phyloP scores from a whole-genome alignment of 37 sponge, comb jelly and placozoan species.

The Geodia barretti region DNA sequence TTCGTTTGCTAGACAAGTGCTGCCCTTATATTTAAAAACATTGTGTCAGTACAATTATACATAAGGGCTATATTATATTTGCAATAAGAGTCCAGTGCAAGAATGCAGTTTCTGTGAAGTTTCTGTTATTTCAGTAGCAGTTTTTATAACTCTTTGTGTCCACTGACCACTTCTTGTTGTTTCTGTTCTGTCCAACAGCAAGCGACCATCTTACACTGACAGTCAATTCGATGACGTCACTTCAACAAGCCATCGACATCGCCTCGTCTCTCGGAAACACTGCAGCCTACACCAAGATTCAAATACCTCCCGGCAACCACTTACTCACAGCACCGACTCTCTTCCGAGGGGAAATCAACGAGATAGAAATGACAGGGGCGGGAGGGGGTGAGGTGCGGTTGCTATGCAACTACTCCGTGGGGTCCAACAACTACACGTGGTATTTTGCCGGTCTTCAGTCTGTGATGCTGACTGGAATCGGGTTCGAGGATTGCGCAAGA shows the following conservation, averaged over 20 bases:
- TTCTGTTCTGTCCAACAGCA: too few relatives aligned
- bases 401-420: background rate
- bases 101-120: too few relatives aligned
- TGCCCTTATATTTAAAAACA: too few relatives aligned
- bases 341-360: background rate
- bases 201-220: too few relatives aligned
- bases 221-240: background rate
- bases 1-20: too few relatives aligned
- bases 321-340: background rate
- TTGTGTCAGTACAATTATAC: too few relatives aligned
- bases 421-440: constrained; percentile 20
- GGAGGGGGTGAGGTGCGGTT: background rate
- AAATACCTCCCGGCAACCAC: background rate
- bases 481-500: constrained; percentile 20
- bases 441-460: constrained; percentile 15
- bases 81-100: too few relatives aligned
- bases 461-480: constrained; percentile 2
- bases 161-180: too few relatives aligned
- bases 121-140: too few relatives aligned
- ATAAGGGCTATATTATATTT: too few relatives aligned
- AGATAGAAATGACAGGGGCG: too few relatives aligned
- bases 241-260: background rate
- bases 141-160: too few relatives aligned
- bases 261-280: background rate
- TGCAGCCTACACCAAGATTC: background rate